A percentile compares a stretch with the other conserved stretches of the same genome.
Evolutionary conservation across 2,888 invertebrate species (phyloP).

Genomic region (Noctua fimbriata): DNA sequence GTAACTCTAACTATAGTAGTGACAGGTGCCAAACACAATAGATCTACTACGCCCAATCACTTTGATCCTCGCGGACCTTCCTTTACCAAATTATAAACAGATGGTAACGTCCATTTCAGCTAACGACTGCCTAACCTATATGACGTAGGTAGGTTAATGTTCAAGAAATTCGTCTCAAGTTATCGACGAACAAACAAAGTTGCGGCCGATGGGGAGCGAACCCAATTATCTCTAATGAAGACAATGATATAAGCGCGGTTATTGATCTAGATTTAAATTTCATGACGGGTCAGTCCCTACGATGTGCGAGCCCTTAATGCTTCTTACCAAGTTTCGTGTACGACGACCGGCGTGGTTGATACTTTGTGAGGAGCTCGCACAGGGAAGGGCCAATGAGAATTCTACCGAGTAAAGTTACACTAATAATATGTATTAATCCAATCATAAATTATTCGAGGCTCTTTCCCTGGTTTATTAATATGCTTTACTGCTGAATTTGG

Average conservation of each 20-base stretch:
- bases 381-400: too few species aligned
- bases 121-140: constrained; percentile 68
- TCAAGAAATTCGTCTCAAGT: constrained; percentile 90
- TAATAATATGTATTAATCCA: not conserved
- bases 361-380: constrained; percentile 55
- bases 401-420: not conserved
- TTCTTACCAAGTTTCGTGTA: constrained; percentile 86
- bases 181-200: constrained; percentile 89
- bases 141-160: constrained; percentile 78
- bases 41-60: not conserved
- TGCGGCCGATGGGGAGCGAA: constrained; percentile 88
- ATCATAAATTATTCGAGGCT: not conserved
- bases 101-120: constrained; percentile 59
- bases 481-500: too few species aligned
- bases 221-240: constrained; percentile 91
- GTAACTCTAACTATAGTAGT: not conserved
- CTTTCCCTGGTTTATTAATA: not conserved
- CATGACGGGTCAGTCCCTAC: constrained; percentile 90
- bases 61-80: constrained; percentile 42
- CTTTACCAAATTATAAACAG: constrained; percentile 56
- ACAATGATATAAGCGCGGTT: constrained; percentile 91
- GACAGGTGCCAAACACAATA: not conserved
- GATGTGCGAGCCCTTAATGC: constrained; percentile 89
- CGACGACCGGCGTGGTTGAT: constrained; percentile 73
- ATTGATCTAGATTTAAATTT: constrained; percentile 91